Conservation (phyloP, 2,113 vertebrate species). For the Vanacampus margaritifer region DNA sequence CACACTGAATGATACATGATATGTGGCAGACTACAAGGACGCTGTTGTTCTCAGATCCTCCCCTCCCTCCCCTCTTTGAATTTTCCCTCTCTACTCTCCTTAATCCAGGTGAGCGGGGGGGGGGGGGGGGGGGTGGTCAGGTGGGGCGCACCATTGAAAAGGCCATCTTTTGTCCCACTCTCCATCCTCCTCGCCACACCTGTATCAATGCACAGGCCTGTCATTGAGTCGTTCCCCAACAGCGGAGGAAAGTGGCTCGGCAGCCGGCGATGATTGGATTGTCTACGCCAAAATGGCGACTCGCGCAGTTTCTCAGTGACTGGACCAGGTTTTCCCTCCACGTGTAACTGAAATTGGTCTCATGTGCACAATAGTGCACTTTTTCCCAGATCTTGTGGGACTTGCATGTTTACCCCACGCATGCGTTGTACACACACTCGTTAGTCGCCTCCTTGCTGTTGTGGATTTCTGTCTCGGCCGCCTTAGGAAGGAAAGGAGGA, state of each 20-base stretch:
- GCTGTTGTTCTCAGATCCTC: conserved; percentile 54
- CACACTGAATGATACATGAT: conserved; percentile 38
- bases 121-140: not conserved
- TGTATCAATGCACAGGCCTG: conserved; percentile 54
- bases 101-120: conserved; percentile 55
- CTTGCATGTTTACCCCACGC: conserved; percentile 8
- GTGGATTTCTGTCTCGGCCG: conserved; percentile 30
- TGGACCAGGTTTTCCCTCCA: conserved; percentile 12
- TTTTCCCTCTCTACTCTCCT: conserved; percentile 1
- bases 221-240: conserved; percentile 51
- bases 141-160: conserved; percentile 50
- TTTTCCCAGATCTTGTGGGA: conserved; percentile 11
- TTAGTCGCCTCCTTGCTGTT: conserved; percentile 26
- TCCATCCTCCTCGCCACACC: conserved; percentile 43
- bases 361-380: conserved; percentile 17
- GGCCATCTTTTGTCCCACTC: conserved; percentile 48
- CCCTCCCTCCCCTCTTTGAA: conserved; percentile 8
- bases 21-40: conserved; percentile 48
- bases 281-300: conserved; percentile 40
- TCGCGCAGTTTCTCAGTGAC: conserved; percentile 33
- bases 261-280: conserved; percentile 59
- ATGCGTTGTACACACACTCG: conserved; percentile 16
- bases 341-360: not conserved
- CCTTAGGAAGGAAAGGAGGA: conserved; percentile 30
- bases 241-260: conserved; percentile 41